Conservation (phyloP, 2,888 invertebrate genomes). For the Eretmocerus hayati region DNA sequence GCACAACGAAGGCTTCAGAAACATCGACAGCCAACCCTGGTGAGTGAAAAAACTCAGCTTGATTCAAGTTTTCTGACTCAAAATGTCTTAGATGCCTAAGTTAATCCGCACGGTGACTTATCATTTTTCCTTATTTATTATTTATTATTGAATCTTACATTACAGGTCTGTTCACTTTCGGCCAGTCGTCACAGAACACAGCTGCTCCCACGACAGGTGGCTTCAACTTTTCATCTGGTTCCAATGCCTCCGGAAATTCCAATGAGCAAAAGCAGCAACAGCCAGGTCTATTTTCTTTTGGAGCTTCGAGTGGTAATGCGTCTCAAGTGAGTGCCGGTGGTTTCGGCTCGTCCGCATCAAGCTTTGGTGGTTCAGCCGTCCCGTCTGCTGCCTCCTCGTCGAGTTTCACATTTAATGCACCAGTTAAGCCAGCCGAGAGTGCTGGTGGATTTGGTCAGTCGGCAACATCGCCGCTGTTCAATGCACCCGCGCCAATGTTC, state of each 20-base stretch:
- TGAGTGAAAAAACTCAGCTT: neutral
- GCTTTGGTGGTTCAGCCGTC: conserved; percentile 24
- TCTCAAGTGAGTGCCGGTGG: conserved; percentile 23
- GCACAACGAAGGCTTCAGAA: conserved; percentile 26
- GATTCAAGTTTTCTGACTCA: too few species aligned
- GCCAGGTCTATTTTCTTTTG: conserved; percentile 32
- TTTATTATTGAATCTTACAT: neutral
- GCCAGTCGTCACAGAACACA: conserved; percentile 26
- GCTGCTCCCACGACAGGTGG: conserved; percentile 23
- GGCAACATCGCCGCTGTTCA: conserved; percentile 32
- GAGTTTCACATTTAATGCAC: conserved; percentile 34
- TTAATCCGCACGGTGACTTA: too few species aligned
- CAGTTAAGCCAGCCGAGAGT: conserved; percentile 30
- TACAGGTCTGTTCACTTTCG: conserved; percentile 34
- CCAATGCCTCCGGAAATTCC: conserved; percentile 18
- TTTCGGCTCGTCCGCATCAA: conserved; percentile 26
- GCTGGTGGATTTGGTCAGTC: conserved; percentile 32
- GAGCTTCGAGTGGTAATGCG: conserved; percentile 15
- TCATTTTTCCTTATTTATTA: neutral
- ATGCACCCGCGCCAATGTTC: conserved; percentile 32
- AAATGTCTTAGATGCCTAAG: too few species aligned
- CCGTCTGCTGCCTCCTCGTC: conserved; percentile 8
- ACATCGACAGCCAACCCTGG: conserved; percentile 17
- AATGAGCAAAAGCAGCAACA: conserved; percentile 19
- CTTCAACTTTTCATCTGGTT: conserved; percentile 31